Percentiles rank a stretch among this genome's conserved stretches.
phyloP scores from a whole-genome alignment of 2,113 vertebrate genomes.

The Phalacrocorax carbo region DNA sequence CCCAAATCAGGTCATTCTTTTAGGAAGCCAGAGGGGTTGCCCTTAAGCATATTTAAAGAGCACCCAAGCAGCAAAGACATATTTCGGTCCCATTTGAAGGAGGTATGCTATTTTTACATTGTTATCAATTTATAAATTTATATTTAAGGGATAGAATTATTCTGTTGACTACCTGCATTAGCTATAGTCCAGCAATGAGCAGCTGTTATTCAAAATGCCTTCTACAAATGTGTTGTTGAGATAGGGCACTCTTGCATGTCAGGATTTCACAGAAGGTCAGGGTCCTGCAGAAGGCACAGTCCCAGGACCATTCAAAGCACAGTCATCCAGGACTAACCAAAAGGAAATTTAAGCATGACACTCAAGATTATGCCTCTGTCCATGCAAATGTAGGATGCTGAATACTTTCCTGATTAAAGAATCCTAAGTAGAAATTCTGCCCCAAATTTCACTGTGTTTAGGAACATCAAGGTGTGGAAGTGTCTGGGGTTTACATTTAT shows the following conservation, averaged over 20 bases:
- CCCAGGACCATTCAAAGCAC: not conserved
- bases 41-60: not conserved
- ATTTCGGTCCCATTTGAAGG: not conserved
- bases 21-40: not conserved
- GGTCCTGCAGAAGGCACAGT: not conserved
- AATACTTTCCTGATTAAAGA: not conserved
- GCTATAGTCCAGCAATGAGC: not conserved
- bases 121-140: not conserved
- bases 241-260: not conserved
- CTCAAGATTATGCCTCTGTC: not conserved
- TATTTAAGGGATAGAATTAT: not conserved
- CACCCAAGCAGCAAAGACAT: not conserved
- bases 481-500: not conserved
- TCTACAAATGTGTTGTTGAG: not conserved
- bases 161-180: not conserved
- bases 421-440: rapidly evolving
- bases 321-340: not conserved
- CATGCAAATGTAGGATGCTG: not conserved
- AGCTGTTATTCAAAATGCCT: not conserved
- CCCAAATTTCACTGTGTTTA: not conserved
- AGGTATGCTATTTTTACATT: not conserved
- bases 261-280: not conserved
- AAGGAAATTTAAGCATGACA: not conserved
- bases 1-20: not conserved
- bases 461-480: not conserved